A percentile compares a stretch with the other conserved stretches of the same genome.
phyloP scores from a whole-genome alignment of 2,888 invertebrate genomes.

The Synanthedon myopaeformis region DNA sequence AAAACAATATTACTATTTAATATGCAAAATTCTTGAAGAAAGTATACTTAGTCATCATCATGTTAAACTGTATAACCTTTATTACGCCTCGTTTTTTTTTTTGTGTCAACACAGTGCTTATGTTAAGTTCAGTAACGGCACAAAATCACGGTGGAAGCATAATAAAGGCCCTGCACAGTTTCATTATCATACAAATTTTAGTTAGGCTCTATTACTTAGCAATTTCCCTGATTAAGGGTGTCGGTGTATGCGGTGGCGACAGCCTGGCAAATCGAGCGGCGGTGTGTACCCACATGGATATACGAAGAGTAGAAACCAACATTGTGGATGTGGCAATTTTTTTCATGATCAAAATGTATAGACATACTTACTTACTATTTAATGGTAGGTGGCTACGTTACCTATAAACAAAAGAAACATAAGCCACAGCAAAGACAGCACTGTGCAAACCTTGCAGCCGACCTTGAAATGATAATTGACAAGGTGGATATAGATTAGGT shows the following conservation, averaged over 20 bases:
- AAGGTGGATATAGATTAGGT: too few relatives aligned
- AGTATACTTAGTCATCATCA: not conserved
- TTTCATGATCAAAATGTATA: too few relatives aligned
- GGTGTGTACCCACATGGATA: slow-evolving; percentile 41
- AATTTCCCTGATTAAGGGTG: slow-evolving; percentile 55
- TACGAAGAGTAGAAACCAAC: slow-evolving; percentile 8
- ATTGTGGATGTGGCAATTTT: not conserved
- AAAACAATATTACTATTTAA: too few relatives aligned
- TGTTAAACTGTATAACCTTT: not conserved
- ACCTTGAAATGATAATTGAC: too few relatives aligned
- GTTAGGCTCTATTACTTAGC: slow-evolving; percentile 46
- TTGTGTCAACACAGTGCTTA: not conserved
- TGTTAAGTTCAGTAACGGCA: slow-evolving; percentile 10
- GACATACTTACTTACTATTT: too few relatives aligned
- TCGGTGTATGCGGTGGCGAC: slow-evolving; percentile 37
- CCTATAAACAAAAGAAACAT: too few relatives aligned
- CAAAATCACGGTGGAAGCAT: slow-evolving; percentile 23
- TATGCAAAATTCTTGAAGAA: too few relatives aligned
- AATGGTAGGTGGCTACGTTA: too few relatives aligned
- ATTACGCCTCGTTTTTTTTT: not conserved
- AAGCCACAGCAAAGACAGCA: too few relatives aligned
- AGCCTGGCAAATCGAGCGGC: slow-evolving; percentile 55
- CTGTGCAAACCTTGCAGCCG: too few relatives aligned
- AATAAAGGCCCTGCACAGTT: slow-evolving; percentile 22
- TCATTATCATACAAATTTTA: slow-evolving; percentile 52